These are phyloP conservation scores for Perodicticus potto DNA, from an alignment of 2,797 vertebrate genomes.

Conservation along the genomic window DNA sequence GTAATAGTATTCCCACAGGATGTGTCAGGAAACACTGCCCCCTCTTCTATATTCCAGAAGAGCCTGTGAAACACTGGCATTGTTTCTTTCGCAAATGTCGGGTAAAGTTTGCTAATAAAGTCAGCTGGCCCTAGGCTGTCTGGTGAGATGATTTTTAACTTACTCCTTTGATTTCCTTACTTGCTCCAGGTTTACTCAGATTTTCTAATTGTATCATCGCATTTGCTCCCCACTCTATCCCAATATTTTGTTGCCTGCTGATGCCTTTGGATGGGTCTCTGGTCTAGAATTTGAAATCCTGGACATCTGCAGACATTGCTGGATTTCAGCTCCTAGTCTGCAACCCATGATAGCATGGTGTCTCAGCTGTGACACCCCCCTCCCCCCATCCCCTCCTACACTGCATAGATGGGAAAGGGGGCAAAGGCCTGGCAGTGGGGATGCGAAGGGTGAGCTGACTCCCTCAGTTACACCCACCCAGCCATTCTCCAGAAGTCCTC, in stretches of 20 bases:
- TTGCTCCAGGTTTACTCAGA: neutral
- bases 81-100: neutral
- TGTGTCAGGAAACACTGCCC: neutral
- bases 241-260: neutral
- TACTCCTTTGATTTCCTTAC: neutral
- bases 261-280: neutral
- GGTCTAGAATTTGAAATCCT: neutral
- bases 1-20: neutral
- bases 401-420: neutral
- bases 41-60: neutral
- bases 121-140: neutral
- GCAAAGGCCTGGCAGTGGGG: neutral
- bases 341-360: neutral
- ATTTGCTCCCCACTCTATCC: neutral
- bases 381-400: too few species aligned
- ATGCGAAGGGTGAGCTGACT: neutral
- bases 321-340: neutral
- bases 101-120: neutral
- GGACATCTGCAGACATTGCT: neutral
- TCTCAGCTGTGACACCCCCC: neutral
- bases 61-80: neutral
- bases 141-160: neutral
- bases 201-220: neutral
- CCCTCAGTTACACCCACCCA: neutral
- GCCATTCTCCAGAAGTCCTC: neutral